Conservation (phyloP, 2,113 vertebrate genomes). For the Prinia subflava region DNA sequence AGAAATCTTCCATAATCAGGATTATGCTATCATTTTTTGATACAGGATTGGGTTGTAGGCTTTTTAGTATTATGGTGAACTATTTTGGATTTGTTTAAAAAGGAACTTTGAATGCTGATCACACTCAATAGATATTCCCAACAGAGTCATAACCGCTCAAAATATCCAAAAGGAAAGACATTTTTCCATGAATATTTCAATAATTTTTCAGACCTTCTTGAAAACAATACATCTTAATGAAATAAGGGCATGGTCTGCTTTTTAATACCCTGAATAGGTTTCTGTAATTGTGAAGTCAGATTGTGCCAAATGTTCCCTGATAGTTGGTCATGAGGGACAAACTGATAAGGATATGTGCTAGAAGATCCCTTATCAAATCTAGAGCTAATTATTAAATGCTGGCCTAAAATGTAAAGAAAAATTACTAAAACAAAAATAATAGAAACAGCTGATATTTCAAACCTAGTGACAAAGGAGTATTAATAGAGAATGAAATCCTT, state of each 20-base stretch:
- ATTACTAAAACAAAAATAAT: neutral
- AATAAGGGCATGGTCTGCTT: neutral
- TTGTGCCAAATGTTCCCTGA: neutral
- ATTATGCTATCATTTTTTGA: neutral
- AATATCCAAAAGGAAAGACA: neutral
- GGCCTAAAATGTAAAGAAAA: neutral
- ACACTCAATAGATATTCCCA: neutral
- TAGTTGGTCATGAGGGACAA: neutral
- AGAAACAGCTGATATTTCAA: neutral
- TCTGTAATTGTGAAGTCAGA: neutral
- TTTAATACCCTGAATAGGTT: neutral
- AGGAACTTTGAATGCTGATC: neutral
- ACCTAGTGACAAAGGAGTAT: neutral
- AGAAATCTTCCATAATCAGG: neutral
- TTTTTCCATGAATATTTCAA: neutral
- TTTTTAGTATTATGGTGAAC: neutral
- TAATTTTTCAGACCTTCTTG: neutral
- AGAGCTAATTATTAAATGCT: neutral
- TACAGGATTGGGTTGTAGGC: neutral
- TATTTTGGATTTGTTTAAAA: neutral
- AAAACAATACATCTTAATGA: neutral
- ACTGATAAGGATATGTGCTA: neutral
- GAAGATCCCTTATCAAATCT: neutral
- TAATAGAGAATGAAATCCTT: neutral
- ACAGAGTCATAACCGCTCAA: neutral